These are phyloP conservation scores for Neoseiulus cucumeris DNA, from an alignment of 1,140 invertebrate species.

Conservation along the genomic window DNA sequence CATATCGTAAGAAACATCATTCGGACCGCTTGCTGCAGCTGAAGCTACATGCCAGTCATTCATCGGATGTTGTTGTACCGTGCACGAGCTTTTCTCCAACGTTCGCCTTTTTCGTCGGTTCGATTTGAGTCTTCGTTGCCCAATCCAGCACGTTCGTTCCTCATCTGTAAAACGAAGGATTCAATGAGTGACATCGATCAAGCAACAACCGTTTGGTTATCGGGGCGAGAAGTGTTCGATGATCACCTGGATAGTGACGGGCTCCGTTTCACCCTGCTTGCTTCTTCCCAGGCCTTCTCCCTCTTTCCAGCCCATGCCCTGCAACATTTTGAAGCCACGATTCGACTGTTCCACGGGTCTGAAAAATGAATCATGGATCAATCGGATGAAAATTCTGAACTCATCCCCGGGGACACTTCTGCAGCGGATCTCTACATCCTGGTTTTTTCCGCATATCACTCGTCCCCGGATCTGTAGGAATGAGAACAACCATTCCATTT, in stretches of 20 bases:
- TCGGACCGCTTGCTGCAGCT: too few species aligned
- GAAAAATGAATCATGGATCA: not conserved
- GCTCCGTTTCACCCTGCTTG: slow-evolving; percentile 3
- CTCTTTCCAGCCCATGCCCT: slow-evolving; percentile 3
- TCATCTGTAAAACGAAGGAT: not conserved
- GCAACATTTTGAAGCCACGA: slow-evolving; percentile 1
- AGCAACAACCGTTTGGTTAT: not conserved
- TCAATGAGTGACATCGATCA: not conserved
- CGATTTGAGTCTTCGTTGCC: not conserved
- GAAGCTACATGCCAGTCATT: too few species aligned
- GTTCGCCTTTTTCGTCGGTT: not conserved
- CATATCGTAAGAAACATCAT: too few species aligned
- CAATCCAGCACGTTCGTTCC: not conserved
- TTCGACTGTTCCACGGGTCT: not conserved
- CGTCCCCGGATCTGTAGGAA: too few species aligned
- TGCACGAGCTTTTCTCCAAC: not conserved
- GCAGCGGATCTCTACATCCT: too few species aligned
- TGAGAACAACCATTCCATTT: too few species aligned
- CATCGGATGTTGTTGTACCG: not conserved
- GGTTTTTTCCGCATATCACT: too few species aligned
- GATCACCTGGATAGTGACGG: not conserved
- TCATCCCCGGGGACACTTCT: too few species aligned
- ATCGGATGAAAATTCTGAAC: too few species aligned
- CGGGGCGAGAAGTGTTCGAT: not conserved
- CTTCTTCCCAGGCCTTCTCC: not conserved